These are phyloP conservation scores for Graptemys geographica DNA, from an alignment of 2,797 vertebrate genomes.

Conservation along the genomic window DNA sequence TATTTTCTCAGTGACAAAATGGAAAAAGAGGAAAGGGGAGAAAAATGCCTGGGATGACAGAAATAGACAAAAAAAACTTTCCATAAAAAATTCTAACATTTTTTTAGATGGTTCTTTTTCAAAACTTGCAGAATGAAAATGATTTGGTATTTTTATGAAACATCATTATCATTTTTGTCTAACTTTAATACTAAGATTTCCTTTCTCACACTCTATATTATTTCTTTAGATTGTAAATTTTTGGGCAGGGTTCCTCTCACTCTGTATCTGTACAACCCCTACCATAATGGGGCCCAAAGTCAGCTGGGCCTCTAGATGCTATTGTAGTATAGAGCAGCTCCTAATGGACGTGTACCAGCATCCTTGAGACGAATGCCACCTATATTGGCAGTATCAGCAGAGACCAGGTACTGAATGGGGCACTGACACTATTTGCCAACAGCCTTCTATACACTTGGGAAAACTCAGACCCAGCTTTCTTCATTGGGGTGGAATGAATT, in stretches of 20 bases:
- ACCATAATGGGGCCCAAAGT: background rate
- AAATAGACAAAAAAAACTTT: background rate
- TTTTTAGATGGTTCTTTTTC: background rate
- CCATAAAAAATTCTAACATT: background rate
- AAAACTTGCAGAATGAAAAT: background rate
- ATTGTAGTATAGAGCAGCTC: rapidly evolving
- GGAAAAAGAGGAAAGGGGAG: rapidly evolving
- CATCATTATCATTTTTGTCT: background rate
- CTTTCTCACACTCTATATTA: background rate
- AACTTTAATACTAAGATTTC: background rate
- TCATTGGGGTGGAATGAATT: rapidly evolving
- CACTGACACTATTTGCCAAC: background rate
- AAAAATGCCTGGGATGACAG: background rate
- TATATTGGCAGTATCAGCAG: background rate
- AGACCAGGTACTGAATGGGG: background rate
- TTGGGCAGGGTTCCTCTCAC: background rate
- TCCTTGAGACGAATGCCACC: background rate
- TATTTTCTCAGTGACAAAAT: background rate
- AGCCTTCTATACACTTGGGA: background rate
- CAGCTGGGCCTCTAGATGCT: background rate
- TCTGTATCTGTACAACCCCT: background rate
- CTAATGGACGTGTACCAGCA: background rate
- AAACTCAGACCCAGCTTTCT: background rate
- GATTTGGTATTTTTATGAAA: rapidly evolving
- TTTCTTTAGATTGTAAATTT: background rate